A percentile compares a stretch with the other conserved stretches of the same genome.
phyloP scores from a whole-genome alignment of 2,888 invertebrate genomes.

The Thymelicus acteon region DNA sequence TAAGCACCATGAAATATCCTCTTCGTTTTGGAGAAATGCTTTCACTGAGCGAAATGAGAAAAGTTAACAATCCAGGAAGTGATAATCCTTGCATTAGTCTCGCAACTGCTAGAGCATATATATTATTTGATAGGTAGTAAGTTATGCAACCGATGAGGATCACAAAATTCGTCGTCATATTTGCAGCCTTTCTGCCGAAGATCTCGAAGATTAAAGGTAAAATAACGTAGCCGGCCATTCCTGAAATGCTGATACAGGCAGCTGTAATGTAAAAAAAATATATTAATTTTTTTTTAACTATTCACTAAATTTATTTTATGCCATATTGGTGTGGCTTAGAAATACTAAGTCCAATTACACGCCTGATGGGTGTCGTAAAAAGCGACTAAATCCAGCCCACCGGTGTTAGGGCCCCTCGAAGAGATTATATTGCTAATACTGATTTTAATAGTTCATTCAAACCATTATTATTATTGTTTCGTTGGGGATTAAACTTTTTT shows the following conservation, averaged over 20 bases:
- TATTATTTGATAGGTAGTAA: conserved; percentile 47
- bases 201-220: conserved; percentile 52
- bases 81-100: conserved; percentile 54
- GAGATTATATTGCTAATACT: no score
- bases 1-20: conserved; percentile 54
- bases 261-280: conserved; percentile 47
- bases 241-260: conserved; percentile 52
- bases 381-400: no score
- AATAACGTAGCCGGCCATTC: conserved; percentile 50
- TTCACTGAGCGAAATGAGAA: conserved; percentile 52
- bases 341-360: no score
- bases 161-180: conserved; percentile 43
- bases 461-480: no score
- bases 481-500: no score
- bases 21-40: conserved; percentile 53
- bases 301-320: no score
- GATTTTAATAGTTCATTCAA: no score
- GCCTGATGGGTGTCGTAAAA: no score
- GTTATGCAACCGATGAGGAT: conserved; percentile 51
- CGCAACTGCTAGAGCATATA: conserved; percentile 48
- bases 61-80: conserved; percentile 50
- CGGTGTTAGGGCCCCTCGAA: no score
- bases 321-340: no score
- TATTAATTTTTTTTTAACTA: no score
- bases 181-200: conserved; percentile 51